Conservation (phyloP, 2,888 invertebrate species). For the Tachina lurida region DNA sequence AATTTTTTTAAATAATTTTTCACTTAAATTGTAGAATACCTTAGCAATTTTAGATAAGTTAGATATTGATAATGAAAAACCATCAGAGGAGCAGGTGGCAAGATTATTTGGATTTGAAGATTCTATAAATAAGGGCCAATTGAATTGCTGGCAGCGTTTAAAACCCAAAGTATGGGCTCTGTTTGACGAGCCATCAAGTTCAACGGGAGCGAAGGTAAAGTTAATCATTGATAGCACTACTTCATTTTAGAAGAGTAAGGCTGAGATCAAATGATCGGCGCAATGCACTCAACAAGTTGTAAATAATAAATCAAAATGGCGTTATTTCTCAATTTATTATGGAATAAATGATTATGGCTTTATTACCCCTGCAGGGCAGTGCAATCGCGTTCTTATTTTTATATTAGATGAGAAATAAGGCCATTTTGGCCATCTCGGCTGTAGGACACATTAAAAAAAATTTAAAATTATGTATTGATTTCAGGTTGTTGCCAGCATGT, state of each 20-base stretch:
- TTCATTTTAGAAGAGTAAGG: too few relatives aligned
- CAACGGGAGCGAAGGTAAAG: constrained; percentile 92
- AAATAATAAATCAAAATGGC: too few relatives aligned
- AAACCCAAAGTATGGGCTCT: constrained; percentile 97
- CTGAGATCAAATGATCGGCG: too few relatives aligned
- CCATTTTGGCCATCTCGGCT: too few relatives aligned
- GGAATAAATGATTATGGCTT: too few relatives aligned
- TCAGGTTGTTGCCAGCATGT: constrained; percentile 94
- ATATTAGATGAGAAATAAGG: too few relatives aligned
- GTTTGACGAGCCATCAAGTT: constrained; percentile 98
- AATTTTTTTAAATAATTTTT: background rate
- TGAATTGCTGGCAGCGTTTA: constrained; percentile 94
- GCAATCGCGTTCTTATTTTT: too few relatives aligned
- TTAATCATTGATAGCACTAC: background rate
- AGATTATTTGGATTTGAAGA: constrained; percentile 96
- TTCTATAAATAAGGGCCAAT: constrained; percentile 90
- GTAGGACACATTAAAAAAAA: too few relatives aligned
- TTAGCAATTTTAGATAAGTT: constrained; percentile 97
- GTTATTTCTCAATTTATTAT: too few relatives aligned
- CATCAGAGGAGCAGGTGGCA: constrained; percentile 96
- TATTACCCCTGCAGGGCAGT: too few relatives aligned
- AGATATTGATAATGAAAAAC: constrained; percentile 96
- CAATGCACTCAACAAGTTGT: too few relatives aligned
- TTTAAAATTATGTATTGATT: constrained; percentile 71
- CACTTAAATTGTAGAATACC: constrained; percentile 87